Conservation (phyloP, 2,113 vertebrate species). For the Phalacrocorax brasilianus region DNA sequence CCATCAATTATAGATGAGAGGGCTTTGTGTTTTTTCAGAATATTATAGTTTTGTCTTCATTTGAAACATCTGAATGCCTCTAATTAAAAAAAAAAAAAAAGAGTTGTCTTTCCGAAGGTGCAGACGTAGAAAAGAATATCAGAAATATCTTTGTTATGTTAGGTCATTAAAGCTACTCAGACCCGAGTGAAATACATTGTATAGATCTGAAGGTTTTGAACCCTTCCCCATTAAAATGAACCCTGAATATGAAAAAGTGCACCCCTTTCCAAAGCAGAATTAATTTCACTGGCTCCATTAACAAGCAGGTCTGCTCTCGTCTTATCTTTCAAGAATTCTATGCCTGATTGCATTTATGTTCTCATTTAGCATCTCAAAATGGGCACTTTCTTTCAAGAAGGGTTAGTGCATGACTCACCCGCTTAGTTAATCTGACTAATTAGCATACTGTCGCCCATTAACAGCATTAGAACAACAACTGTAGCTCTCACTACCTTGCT, state of each 20-base stretch:
- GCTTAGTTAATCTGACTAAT: slow-evolving; percentile 81
- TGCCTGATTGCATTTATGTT: slow-evolving; percentile 76
- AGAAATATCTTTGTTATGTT: slow-evolving; percentile 20
- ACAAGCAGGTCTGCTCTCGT: slow-evolving; percentile 60
- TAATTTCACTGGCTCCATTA: slow-evolving; percentile 68
- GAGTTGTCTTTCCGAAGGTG: background rate
- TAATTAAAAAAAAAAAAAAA: slow-evolving; percentile 1
- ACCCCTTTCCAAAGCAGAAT: slow-evolving; percentile 29
- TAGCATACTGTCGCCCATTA: slow-evolving; percentile 78
- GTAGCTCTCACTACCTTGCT: slow-evolving; percentile 39
- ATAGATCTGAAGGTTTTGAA: slow-evolving; percentile 30
- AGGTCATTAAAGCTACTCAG: slow-evolving; percentile 28
- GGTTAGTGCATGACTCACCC: slow-evolving; percentile 77
- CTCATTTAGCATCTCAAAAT: slow-evolving; percentile 78
- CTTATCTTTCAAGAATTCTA: slow-evolving; percentile 72
- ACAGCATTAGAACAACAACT: slow-evolving; percentile 75
- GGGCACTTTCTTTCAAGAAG: slow-evolving; percentile 74
- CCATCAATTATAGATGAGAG: slow-evolving; percentile 15
- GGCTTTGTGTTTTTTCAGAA: slow-evolving; percentile 18
- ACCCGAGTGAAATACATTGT: slow-evolving; percentile 8
- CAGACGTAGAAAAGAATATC: background rate
- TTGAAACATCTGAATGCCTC: slow-evolving; percentile 53
- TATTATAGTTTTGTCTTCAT: slow-evolving; percentile 51
- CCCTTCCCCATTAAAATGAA: slow-evolving; percentile 38
- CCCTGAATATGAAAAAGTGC: slow-evolving; percentile 44